Conservation (phyloP, 2,797 vertebrate species). For the Acanthurus leucopareius region DNA sequence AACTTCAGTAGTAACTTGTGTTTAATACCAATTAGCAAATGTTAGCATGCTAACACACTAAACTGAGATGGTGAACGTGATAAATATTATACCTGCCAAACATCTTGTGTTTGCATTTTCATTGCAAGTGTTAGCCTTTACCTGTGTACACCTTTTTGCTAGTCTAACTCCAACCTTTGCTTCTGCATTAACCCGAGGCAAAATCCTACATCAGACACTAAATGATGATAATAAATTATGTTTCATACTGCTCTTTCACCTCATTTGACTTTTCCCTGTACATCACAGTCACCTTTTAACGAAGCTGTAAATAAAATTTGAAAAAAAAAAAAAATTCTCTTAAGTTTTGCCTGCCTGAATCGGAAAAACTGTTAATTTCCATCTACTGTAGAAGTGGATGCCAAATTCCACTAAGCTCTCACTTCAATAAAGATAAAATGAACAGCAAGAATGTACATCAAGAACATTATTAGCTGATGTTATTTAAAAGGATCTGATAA, state of each 20-base stretch:
- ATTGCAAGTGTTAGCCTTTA: not conserved
- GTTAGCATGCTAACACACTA: not conserved
- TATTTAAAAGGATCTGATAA: conserved; percentile 2
- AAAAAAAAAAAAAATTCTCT: not conserved
- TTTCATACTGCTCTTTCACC: not conserved
- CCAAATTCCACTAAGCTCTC: not conserved
- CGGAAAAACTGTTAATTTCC: too few species aligned
- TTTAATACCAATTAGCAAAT: not conserved
- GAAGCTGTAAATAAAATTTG: too few species aligned
- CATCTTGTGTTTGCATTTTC: not conserved
- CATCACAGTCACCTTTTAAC: not conserved
- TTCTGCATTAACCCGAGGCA: not conserved
- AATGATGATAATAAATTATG: not conserved
- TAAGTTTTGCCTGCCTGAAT: too few species aligned
- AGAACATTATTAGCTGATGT: conserved; percentile 5
- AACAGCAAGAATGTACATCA: not conserved
- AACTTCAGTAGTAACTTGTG: not conserved
- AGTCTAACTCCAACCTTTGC: not conserved
- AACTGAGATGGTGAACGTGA: not conserved
- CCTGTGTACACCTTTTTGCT: not conserved
- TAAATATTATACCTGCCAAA: not conserved
- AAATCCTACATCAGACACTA: not conserved
- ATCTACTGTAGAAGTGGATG: too few species aligned
- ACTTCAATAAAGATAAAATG: not conserved
- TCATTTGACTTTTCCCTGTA: not conserved